A percentile compares a stretch with the other conserved stretches of the same genome.
Conservation (phyloP, 2,797 vertebrate genomes). For the Momotus momota region DNA sequence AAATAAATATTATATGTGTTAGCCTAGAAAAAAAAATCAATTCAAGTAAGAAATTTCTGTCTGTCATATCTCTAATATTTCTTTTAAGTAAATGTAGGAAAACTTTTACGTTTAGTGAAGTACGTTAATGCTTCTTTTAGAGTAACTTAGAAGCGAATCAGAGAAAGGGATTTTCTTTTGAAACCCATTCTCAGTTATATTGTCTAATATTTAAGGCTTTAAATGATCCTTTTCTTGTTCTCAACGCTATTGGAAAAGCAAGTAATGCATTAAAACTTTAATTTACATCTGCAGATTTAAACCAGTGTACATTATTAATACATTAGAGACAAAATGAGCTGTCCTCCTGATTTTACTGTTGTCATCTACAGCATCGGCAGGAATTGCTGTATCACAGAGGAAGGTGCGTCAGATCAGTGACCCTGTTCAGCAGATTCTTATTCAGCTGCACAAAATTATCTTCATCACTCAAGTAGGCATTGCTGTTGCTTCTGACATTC, state of each 20-base stretch:
- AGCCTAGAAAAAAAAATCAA: neutral
- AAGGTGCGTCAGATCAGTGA: slow-evolving; percentile 91
- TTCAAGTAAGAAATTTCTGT: neutral
- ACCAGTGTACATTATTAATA: neutral
- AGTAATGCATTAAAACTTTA: neutral
- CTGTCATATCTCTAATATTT: neutral
- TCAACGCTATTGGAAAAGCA: neutral
- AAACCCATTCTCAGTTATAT: neutral
- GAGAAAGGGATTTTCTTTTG: neutral
- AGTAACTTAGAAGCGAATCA: neutral
- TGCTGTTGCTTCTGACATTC: neutral
- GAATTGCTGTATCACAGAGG: slow-evolving; percentile 89
- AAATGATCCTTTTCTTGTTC: neutral
- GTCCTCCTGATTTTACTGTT: slow-evolving; percentile 57
- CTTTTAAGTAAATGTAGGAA: neutral
- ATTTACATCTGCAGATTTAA: neutral
- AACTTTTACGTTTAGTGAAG: neutral
- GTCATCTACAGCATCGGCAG: slow-evolving; percentile 79
- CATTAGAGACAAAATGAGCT: slow-evolving; percentile 8
- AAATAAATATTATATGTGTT: neutral
- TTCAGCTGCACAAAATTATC: slow-evolving; percentile 92
- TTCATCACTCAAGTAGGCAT: slow-evolving; percentile 87
- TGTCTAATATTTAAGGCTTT: neutral
- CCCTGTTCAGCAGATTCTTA: slow-evolving; percentile 88
- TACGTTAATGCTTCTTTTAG: neutral